A percentile compares a stretch with the other conserved stretches of the same genome.
phyloP scores from a whole-genome alignment of 2,888 invertebrate species.

The Elegia similella region DNA sequence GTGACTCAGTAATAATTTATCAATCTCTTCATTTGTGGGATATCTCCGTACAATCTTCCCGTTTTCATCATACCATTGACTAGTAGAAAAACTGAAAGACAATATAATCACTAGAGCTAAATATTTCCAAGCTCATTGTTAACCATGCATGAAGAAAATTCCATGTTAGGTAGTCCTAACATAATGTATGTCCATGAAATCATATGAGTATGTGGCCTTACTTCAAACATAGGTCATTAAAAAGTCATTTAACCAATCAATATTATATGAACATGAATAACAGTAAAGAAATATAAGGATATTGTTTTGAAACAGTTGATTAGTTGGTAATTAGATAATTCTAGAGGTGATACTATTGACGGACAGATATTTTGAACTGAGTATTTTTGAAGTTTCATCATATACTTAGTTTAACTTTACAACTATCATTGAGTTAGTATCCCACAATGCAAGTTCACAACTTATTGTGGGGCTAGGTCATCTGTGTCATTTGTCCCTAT shows the following conservation, averaged over 20 bases:
- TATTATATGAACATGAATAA: constrained; percentile 1
- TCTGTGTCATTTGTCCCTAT: too few relatives aligned
- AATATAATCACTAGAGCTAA: not conserved
- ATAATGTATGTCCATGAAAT: not conserved
- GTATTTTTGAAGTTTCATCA: too few relatives aligned
- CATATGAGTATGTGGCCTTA: not conserved
- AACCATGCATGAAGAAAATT: not conserved
- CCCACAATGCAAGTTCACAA: too few relatives aligned
- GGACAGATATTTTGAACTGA: too few relatives aligned
- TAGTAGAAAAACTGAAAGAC: constrained; percentile 85
- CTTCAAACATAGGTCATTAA: constrained; percentile 9
- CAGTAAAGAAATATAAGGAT: not conserved
- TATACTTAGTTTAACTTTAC: too few relatives aligned
- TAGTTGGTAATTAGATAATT: constrained; percentile 3
- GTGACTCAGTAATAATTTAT: constrained; percentile 67
- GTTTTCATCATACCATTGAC: constrained; percentile 91
- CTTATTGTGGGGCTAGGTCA: too few relatives aligned
- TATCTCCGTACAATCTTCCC: constrained; percentile 84
- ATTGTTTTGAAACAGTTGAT: not conserved
- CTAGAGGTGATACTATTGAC: not conserved
- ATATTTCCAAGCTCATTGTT: not conserved
- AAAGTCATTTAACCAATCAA: constrained; percentile 13
- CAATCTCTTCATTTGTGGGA: constrained; percentile 72
- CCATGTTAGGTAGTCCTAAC: not conserved
- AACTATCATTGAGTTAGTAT: too few relatives aligned